Evolutionary conservation across 2,888 invertebrate genomes (phyloP), one percentile per base, ranked within the genome.

Genomic region (Acrocera orbiculus): DNA sequence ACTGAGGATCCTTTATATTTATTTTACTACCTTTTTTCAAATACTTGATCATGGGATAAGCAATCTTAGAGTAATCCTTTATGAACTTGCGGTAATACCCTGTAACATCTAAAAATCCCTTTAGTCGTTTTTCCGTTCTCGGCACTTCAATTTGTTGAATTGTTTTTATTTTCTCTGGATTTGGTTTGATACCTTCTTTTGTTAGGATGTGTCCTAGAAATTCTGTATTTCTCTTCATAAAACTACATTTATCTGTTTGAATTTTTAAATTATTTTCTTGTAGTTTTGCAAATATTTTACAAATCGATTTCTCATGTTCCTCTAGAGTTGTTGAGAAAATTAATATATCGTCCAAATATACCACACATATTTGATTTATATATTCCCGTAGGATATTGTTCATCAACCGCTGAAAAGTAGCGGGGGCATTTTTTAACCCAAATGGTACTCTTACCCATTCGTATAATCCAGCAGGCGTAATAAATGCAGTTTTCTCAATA

Each of bases 391-490:
- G 23, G 9, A 37, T 35, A 6, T 40, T 31, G 30, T 30, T 35
- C 39, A 38, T 38, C 26, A 36, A 22, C 2, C 27, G 16, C 23
- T 40, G 40, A 23, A 38, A 38, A 10, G 38, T 40, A 13, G 31
- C 20, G 2, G 38, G 37, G 16, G 39, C 41, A 27, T 39, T 37
- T 17, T 37, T 37, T 13, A 33, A 30, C 1, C 37, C 34, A 16
- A 40, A 40, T 13, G 39, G 36, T 40, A 40, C 41, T 17, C 40
- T 27, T 3, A 38, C 27, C 37, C 34, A 42, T 35, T 42, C 39
- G 28, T 37, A 42, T 22, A 40, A 27, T 19, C 38, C 38, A 3
- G 19, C 14, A 32, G 34, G 40, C 13, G 40, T 36, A 3, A 39
- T 37, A 30, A 39, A 39, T 15, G 40, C 40, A 6, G 38, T 40